Evolutionary conservation across 2,113 vertebrate genomes (phyloP).

Genomic region (Dicrurus megarhynchus): DNA sequence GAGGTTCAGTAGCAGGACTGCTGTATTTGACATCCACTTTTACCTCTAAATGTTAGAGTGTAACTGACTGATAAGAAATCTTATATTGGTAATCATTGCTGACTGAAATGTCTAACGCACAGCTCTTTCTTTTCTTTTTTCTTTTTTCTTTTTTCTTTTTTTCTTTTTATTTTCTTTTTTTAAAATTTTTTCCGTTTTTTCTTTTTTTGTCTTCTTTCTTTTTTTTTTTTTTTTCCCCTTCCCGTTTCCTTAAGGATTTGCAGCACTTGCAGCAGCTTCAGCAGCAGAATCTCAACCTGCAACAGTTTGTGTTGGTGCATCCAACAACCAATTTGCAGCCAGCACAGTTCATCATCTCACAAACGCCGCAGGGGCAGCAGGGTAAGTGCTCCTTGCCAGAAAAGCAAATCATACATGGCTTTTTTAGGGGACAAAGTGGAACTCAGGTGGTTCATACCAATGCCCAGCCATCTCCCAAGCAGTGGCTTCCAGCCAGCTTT

Average conservation of each 20-base stretch:
- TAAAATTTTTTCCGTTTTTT: rapidly evolving
- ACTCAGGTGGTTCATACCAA: not conserved
- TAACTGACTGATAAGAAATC: not conserved
- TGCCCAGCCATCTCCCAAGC: not conserved
- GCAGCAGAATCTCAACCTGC: constrained; percentile 95
- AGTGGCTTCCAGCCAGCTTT: not conserved
- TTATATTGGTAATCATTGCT: not conserved
- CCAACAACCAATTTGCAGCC: constrained; percentile 91
- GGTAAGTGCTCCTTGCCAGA: constrained; percentile 72
- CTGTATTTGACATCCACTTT: not conserved
- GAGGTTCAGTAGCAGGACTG: not conserved
- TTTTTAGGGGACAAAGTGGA: not conserved
- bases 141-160: not conserved
- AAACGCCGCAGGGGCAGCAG: constrained; percentile 93
- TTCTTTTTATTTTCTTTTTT: no score
- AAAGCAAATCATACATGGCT: not conserved
- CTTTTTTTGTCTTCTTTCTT: rapidly evolving
- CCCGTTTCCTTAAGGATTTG: constrained; percentile 73
- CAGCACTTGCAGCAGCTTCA: constrained; percentile 90
- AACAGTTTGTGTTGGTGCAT: constrained; percentile 97
- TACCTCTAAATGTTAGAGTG: not conserved
- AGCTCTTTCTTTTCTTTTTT: not conserved
- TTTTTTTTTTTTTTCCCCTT: not conserved
- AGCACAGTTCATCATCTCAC: constrained; percentile 98
- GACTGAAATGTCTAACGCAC: constrained; percentile 38